Evolutionary conservation across 1,140 invertebrate genomes (phyloP), one percentile per base, ranked within the genome.

Genomic region (Magallana gigas): DNA sequence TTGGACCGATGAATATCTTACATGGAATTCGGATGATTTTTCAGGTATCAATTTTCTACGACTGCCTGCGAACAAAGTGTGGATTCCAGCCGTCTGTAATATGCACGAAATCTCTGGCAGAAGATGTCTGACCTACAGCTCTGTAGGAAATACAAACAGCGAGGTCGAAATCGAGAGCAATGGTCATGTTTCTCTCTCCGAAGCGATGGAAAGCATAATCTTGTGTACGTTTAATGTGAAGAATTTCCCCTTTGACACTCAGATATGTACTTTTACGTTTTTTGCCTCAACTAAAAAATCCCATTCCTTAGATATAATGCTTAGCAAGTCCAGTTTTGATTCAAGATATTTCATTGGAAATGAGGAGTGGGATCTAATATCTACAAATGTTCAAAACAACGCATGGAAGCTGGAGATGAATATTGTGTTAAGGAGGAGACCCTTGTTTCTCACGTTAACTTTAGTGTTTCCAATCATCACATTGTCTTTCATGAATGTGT

Each of bases 221-320:
- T 14, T 1, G 16, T 83, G 82, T n/a, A 6, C n/a, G 57, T 57
- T 83, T 83, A 57, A 57, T n/a, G 58, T 83, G 2, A 0, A 14
- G 29, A 83, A 83, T 0, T 86, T 60, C 14, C 85, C 85, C 14
- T 86, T 86, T 86, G 85, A 86, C 59, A 57, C 8, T 11, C 85
- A 86, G 36, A 81, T 59, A 9, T 86, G 85, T 86, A 57, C 23
- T 29, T 59, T 86, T 58, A 58, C 23, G 29, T 60, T 86, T 29
- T 57, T 68, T 56, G 36, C 36, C 36, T 48, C 36, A 86, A 23
- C 14, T 86, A 76, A 76, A 59, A 58, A 8, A 81, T 76, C 8
- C 57, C 36, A 16, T 68, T 81, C 18, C 23, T 58, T 57, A 18
- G 36, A 6, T 5, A 81, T 48, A 48, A 48, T 48, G 36, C 36